Evolutionary conservation across 2,888 invertebrate genomes (phyloP), one percentile per base, ranked within the genome.

Genomic region (Anthoptus insignis): DNA sequence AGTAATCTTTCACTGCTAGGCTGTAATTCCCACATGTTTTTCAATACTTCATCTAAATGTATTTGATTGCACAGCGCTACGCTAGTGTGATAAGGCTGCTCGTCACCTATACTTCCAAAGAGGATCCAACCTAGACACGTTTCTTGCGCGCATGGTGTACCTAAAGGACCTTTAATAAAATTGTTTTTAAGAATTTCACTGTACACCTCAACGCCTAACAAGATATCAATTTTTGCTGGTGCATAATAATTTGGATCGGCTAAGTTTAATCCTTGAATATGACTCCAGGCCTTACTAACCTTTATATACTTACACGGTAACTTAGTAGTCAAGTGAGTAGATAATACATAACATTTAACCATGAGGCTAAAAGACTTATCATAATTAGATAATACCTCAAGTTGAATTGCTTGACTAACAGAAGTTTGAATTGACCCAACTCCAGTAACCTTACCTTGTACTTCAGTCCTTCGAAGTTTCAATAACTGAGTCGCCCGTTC

Each of bases 401-500:
- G 24, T 45, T 66, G 50, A 19, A 59, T 60, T 42, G 59, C 66
- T 57, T 60, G 57, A 21, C 49, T 59, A 27, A 67, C 29, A 32
- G 45, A 47, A 47, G 58, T 58, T 45, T 58, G 45, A 32, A 45
- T 11, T 47, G 58, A 58, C 58, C 69, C 69, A 29, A 67, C 67
- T 32, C 68, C 67, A 37, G 64, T 68, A n/a, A 67, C 56, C 21
- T 50, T 64, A 52, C 70, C 69, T 29, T 27, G 34, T 24, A 65
- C 37, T 19, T 52, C 52, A 27, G 57, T 50, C 52, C 58, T 67
- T 13, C 64, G 58, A 8, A 70, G 64, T 52, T 42, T 39, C 27
- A 70, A 47, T 16, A 64, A 32, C 54, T 70, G 68, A 42, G 65
- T 45, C 53, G 67, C 70, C 37, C 49, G 50, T 45, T 65, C 64